Conservation (phyloP, 2,888 invertebrate species). For the Lasioglossum oenotherae region DNA sequence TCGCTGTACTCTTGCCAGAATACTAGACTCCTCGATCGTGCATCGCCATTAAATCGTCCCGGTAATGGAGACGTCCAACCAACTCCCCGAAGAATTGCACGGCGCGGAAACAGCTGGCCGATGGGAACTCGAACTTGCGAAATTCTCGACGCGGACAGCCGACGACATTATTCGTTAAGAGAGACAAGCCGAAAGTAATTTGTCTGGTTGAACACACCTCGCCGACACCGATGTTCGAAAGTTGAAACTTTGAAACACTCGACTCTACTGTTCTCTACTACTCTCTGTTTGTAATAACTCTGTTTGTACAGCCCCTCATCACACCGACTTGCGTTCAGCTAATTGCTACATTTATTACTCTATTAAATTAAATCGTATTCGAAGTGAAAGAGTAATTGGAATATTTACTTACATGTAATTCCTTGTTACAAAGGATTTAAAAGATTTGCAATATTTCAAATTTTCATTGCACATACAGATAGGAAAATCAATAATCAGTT, state of each 20-base stretch:
- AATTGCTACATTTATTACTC: background rate
- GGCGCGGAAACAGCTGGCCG: background rate
- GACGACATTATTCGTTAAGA: background rate
- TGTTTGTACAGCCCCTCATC: background rate
- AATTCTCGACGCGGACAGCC: background rate
- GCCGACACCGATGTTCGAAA: background rate
- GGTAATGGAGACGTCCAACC: background rate
- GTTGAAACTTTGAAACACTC: background rate
- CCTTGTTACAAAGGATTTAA: too few relatives aligned
- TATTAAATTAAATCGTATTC: background rate
- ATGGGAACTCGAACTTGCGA: background rate
- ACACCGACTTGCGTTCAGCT: background rate
- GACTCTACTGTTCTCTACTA: background rate
- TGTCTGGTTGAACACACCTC: background rate
- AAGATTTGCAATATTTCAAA: too few relatives aligned
- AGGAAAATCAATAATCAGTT: too few relatives aligned
- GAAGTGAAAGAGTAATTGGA: background rate
- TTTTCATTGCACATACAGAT: too few relatives aligned
- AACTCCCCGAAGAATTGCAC: background rate
- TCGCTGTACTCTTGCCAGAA: background rate
- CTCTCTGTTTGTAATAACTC: background rate
- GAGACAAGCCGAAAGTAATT: background rate
- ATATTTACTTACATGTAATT: background rate
- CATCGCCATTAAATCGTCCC: constrained; percentile 8
- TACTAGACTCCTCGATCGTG: background rate